Base-by-base conservation (phyloP, 92 coral and sea anemone species). In the Paragorgia papillata region DNA sequence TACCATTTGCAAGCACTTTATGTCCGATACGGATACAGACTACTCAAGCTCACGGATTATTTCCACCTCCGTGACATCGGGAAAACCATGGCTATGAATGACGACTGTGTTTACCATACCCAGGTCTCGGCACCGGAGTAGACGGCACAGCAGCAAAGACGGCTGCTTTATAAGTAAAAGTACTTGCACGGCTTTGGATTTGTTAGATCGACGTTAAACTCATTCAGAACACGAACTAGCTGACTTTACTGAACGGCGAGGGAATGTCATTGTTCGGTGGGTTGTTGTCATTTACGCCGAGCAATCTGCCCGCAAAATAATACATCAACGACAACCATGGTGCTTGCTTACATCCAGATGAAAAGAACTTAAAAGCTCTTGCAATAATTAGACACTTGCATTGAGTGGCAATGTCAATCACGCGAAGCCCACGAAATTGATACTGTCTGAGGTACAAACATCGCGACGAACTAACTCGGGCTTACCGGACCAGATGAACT, bases 31-130 rank as follows among this genome's bases (percentile, higher is more conserved):
- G n/a, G n/a, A n/a, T n/a, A n/a, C n/a, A n/a, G n/a, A n/a, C n/a
- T n/a, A n/a, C n/a, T n/a, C n/a, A n/a, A n/a, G n/a, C n/a, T n/a
- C n/a, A n/a, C n/a, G n/a, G n/a, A n/a, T n/a, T n/a, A n/a, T n/a
- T n/a, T n/a, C n/a, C n/a, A n/a, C n/a, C n/a, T n/a, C n/a, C n/a
- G n/a, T n/a, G n/a, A n/a, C n/a, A n/a, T n/a, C n/a, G n/a, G n/a
- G n/a, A n/a, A n/a, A n/a, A n/a, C n/a, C n/a, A n/a, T n/a, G n/a
- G 76, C 0, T 57, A 31, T 14, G 78, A 84, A 34, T 67, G 21
- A 1, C 66, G 51, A 0, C 43, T 14, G 27, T 54, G 55, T 2
- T 46, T 60, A 28, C 0, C 64, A 44, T 0, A 2, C 33, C 83
- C 87, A 83, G 1, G 55, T 77, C 0, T 56, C 41, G 0, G 17